Base-by-base conservation (phyloP, 2,797 vertebrate genomes). In the Petrocephalus schoutedeni region DNA sequence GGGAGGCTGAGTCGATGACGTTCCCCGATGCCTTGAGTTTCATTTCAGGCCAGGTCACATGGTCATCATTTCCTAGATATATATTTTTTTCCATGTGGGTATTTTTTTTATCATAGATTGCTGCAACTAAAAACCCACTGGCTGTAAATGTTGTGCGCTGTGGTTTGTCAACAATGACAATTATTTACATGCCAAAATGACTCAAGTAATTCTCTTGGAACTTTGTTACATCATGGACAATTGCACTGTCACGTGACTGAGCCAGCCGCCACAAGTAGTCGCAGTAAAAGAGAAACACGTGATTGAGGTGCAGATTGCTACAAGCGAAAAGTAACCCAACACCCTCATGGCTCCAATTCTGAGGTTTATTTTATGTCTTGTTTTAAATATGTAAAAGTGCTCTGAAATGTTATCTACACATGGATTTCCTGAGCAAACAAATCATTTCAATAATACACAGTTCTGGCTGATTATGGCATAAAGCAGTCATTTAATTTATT, bases 361-460 rank as follows among this genome's bases (percentile, higher is more conserved):
- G 36, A 77, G 36, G 32, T 45, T 77, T 77, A 77, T 77, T 77
- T 77, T 45, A 19, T 41, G 71, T 67, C 64, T 64, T 64, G 64
- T 67, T 67, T 67, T 67, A 67, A 14, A 67, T 67, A 77, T 45
- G 71, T 45, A 45, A 77, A 77, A 45, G 71, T 77, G 16, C 71
- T 77, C 36, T 77, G 32, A 77, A 45, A 77, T 77, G 71, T 77
- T 77, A 77, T 77, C 32, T 77, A 77, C 71, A 77, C 41, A 45
- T 77, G 71, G 36, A 45, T 77, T 77, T 77, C 71, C 71, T 77
- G 71, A 77, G 71, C 36, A 77, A 77, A 77, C 6, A 45, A 77
- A 77, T 77, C 71, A 77, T 45, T 77, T 45, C 16, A 77, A 77
- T 32, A 45, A 77, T 45, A 77, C 36, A 77, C 71, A 45, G 36